phyloP scores from a whole-genome alignment of 1,140 invertebrate genomes.

The Brachionus plicatilis region DNA sequence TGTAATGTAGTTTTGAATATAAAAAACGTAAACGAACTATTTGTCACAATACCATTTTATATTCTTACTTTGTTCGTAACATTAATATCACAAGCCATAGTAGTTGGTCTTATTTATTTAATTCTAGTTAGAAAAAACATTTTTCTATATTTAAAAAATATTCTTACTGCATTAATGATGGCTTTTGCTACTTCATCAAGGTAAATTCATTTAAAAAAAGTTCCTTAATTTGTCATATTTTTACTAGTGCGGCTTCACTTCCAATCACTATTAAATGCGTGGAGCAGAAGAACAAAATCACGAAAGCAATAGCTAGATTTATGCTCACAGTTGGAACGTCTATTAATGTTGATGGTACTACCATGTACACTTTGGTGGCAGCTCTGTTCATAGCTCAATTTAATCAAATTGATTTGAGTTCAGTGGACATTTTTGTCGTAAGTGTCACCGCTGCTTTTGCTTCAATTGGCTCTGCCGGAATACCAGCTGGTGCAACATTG shows the following conservation, averaged over 20 bases:
- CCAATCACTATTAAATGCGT: slow-evolving; percentile 87
- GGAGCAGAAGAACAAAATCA: slow-evolving; percentile 81
- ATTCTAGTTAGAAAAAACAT: slow-evolving; percentile 60
- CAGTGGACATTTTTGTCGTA: slow-evolving; percentile 58
- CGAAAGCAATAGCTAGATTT: slow-evolving; percentile 82
- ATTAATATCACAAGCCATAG: slow-evolving; percentile 59
- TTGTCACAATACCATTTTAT: slow-evolving; percentile 75
- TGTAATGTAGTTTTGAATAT: slow-evolving; percentile 82
- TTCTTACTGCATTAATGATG: slow-evolving; percentile 62
- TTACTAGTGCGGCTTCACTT: slow-evolving; percentile 77
- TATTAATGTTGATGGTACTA: slow-evolving; percentile 60
- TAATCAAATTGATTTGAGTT: slow-evolving; percentile 59
- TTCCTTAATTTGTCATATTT: neutral
- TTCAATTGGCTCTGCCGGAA: slow-evolving; percentile 92
- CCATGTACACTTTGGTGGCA: slow-evolving; percentile 61
- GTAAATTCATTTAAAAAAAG: neutral
- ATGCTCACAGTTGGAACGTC: slow-evolving; percentile 81
- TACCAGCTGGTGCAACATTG: slow-evolving; percentile 76
- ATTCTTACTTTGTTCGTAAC: slow-evolving; percentile 82
- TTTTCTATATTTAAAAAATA: slow-evolving; percentile 60
- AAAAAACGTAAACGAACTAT: slow-evolving; percentile 70
- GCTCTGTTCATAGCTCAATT: slow-evolving; percentile 69
- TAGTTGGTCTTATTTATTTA: slow-evolving; percentile 66
- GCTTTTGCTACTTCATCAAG: slow-evolving; percentile 58
- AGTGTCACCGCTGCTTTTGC: slow-evolving; percentile 87